A percentile compares a stretch with the other conserved stretches of the same genome.
Evolutionary conservation across 2,113 vertebrate species (phyloP).

Genomic region (Anser cygnoides): DNA sequence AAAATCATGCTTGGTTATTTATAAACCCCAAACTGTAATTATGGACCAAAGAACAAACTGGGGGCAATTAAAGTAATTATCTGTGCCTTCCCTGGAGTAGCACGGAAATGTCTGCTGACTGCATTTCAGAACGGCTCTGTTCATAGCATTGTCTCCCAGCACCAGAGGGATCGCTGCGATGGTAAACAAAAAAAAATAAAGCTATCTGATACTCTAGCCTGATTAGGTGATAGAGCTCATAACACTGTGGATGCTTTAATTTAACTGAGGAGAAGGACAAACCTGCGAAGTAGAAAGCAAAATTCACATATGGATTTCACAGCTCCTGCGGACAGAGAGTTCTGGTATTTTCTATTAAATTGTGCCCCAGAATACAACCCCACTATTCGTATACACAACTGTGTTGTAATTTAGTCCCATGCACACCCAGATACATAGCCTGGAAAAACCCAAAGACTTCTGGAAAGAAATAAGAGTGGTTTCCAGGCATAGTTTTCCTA

Average conservation of each 20-base stretch:
- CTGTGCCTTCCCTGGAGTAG: slow-evolving; percentile 35
- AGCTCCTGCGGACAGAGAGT: background rate
- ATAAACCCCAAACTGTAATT: slow-evolving; percentile 59
- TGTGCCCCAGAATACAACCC: background rate
- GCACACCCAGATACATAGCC: background rate
- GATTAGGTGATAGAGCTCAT: background rate
- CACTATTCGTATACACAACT: background rate
- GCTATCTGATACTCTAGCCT: background rate
- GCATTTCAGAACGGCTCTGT: slow-evolving; percentile 37
- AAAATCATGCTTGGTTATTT: slow-evolving; percentile 35
- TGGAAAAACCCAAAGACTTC: background rate
- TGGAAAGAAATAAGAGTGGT: background rate
- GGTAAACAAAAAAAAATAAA: background rate
- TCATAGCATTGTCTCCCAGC: background rate
- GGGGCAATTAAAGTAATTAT: slow-evolving; percentile 57
- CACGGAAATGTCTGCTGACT: slow-evolving; percentile 29
- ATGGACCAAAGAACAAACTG: slow-evolving; percentile 38
- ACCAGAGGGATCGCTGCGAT: background rate
- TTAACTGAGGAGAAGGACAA: background rate
- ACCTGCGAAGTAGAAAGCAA: background rate
- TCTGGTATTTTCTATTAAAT: background rate
- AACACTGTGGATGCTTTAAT: background rate
- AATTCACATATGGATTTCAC: background rate
- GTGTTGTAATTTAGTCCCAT: background rate
- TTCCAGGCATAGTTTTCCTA: background rate